These are phyloP conservation scores for Crossaster papposus DNA, from an alignment of 53 echinoderm and acorn worm species.

Conservation along the genomic window DNA sequence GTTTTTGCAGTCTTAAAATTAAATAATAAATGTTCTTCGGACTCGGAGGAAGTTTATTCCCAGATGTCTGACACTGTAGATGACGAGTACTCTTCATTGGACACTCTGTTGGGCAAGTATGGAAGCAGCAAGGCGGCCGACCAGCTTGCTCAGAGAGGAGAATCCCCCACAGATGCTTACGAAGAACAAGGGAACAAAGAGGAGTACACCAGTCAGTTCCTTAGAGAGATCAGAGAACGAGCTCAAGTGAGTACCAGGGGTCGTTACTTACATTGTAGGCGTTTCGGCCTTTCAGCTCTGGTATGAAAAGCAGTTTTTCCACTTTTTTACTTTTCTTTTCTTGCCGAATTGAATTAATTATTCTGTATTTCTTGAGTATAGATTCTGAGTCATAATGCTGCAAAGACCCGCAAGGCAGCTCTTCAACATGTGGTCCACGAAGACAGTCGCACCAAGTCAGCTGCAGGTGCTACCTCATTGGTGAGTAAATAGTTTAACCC, in stretches of 20 bases:
- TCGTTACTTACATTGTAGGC: too few species aligned
- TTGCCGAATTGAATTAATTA: too few species aligned
- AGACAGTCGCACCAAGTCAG: not conserved
- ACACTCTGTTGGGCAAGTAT: constrained; percentile 27
- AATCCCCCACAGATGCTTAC: constrained; percentile 10
- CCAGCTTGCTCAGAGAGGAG: constrained; percentile 2
- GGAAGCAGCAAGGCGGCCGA: constrained; percentile 13
- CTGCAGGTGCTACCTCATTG: constrained; percentile 15
- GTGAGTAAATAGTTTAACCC: constrained; percentile 7
- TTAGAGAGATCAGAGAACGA: constrained; percentile 35
- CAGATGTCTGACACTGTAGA: constrained; percentile 3
- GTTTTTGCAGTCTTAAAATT: not conserved
- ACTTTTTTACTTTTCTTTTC: too few species aligned
- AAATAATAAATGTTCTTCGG: too few species aligned
- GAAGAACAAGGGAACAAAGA: not conserved
- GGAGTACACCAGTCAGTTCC: constrained; percentile 39
- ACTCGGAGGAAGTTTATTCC: not conserved
- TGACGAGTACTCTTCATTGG: constrained; percentile 10
- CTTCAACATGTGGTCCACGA: constrained; percentile 40
- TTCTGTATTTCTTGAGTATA: not conserved
- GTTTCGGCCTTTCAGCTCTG: too few species aligned
- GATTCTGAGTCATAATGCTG: constrained; percentile 47
- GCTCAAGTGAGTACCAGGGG: constrained; percentile 19
- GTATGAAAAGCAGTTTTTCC: too few species aligned
- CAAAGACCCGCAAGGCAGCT: constrained; percentile 38